Percentiles rank a stretch among this genome's conserved stretches.
Evolutionary conservation across 2,797 vertebrate species (phyloP).

Genomic region (Cyprinella venusta): DNA sequence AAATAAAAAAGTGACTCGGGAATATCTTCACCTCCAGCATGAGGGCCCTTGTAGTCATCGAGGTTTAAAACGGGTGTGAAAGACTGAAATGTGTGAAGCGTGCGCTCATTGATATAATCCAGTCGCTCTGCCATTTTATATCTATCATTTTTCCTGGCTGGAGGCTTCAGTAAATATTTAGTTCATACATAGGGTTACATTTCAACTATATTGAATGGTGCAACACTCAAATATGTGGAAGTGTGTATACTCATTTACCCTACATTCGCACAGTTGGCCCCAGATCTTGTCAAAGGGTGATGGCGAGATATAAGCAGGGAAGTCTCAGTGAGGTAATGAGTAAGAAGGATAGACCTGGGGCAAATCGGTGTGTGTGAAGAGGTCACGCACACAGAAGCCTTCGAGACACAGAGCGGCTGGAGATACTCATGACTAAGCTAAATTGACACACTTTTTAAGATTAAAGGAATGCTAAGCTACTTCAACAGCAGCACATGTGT

Average conservation of each 20-base stretch:
- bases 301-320: background rate
- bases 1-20: background rate
- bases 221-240: background rate
- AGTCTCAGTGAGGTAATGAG: background rate
- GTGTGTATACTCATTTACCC: background rate
- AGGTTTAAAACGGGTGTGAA: background rate
- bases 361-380: too few species aligned
- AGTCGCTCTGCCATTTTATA: background rate
- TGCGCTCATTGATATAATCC: background rate
- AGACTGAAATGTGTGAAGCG: background rate
- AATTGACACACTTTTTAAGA: background rate
- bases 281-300: background rate
- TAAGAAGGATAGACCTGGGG: too few species aligned
- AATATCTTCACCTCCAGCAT: background rate
- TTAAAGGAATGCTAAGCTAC: background rate
- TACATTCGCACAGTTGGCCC: background rate
- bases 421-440: background rate
- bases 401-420: background rate
- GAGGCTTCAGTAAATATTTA: slow-evolving; percentile 30
- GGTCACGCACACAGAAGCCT: too few species aligned
- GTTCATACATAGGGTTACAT: slow-evolving; percentile 7
- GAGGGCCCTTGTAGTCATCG: background rate
- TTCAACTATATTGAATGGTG: slow-evolving; percentile 14
- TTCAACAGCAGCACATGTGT: slow-evolving; percentile 12
- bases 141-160: background rate